Evolutionary conservation across 2,797 vertebrate species (phyloP).

Genomic region (Nyctalus aviator): DNA sequence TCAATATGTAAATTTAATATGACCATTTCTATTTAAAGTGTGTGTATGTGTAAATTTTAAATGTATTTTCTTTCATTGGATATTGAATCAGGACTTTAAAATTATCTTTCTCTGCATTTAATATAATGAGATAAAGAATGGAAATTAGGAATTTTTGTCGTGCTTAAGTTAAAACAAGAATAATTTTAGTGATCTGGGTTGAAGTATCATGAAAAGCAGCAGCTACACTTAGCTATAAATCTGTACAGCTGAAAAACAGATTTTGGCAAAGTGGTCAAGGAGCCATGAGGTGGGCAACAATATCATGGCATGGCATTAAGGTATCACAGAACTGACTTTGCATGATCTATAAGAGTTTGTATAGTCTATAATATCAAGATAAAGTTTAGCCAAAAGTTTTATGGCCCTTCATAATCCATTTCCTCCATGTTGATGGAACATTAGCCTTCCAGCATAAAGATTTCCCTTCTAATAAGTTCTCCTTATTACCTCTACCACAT

Average conservation of each 20-base stretch:
- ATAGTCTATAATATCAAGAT: constrained; percentile 17
- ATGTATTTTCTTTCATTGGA: constrained; percentile 7
- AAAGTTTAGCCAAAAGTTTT: background rate
- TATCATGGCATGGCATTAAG: background rate
- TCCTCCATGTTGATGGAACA: background rate
- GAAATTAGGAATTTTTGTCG: background rate
- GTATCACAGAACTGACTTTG: background rate
- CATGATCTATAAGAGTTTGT: background rate
- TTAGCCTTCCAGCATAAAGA: background rate
- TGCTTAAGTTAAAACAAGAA: constrained; percentile 34
- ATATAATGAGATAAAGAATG: background rate
- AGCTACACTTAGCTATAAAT: background rate
- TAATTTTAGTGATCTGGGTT: background rate
- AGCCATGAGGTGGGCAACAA: background rate
- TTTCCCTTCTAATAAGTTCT: background rate
- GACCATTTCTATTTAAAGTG: constrained; percentile 22
- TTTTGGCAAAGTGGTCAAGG: background rate
- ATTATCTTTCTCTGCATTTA: constrained; percentile 1
- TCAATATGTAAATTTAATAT: constrained; percentile 38
- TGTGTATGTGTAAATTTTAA: constrained; percentile 17
- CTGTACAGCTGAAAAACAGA: background rate
- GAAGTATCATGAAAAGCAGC: background rate
- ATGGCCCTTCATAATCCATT: background rate
- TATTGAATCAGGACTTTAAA: constrained; percentile 16
- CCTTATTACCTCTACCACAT: background rate